Evolutionary conservation across 2,113 vertebrate species (phyloP), one percentile per base, ranked within the genome.

Genomic region (Pachyramphus minor): DNA sequence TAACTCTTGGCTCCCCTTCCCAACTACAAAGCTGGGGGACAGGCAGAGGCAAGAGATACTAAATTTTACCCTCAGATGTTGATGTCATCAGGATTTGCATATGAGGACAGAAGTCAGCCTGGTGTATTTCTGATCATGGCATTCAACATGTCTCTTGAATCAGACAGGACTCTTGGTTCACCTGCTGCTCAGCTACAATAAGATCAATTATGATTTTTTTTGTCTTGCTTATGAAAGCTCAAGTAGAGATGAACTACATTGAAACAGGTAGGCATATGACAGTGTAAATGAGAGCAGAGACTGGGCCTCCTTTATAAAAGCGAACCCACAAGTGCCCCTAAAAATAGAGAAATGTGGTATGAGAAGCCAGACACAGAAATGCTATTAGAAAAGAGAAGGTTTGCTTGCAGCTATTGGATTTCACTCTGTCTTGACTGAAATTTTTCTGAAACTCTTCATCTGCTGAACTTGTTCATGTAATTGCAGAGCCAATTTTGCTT

Each of bases 61-160:
- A 33, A 8, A 56, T 79, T 62, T 58, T 44, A 25, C 17, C 39
- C 39, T 71, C 42, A 53, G 25, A 23, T 53, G 20, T 35, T 72
- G 47, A 47, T 55, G 22, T 39, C 50, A 82, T 69, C 33, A 35
- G 39, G 82, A 33, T 62, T 64, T 82, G 58, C 6, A 2, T n/a
- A 5, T 23, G 8, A 88, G 58, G 74, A 68, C 35, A 79, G 66
- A 82, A 78, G 23, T 42, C 52, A 89, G 5, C 30, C 47, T 1
- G 0, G 11, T 16, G 27, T 33, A 47, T 47, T 86, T 69, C 41
- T 71, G 25, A 28, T 41, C 24, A 37, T 0, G 0, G 22, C 1
- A 2, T 37, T 53, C 45, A 27, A 72, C 30, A 42, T 49, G 25
- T 69, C 28, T 37, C 37, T 30, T 27, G 44, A 49, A 33, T 28